Evolutionary conservation across 2,113 vertebrate genomes (phyloP), one percentile per base, ranked within the genome.

Genomic region (Taxidea taxus): DNA sequence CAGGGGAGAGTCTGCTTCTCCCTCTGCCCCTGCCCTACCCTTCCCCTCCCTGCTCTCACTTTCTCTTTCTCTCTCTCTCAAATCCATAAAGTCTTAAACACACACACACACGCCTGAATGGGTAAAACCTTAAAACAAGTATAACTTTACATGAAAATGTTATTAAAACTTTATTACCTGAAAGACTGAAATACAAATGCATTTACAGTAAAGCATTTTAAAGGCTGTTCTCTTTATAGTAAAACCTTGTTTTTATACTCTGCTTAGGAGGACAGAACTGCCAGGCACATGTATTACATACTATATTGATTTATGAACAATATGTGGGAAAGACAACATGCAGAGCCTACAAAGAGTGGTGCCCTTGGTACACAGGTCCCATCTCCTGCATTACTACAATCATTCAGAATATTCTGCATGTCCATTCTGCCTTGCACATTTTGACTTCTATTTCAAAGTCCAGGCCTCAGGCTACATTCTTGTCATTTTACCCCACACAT

Each of bases 161-260:
- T 60, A 75, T 34, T 20, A 88, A 0, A 3, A 47, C 31, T 96
- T 94, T 92, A 96, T 86, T 91, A n/a, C 64, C 25, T 64, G 47
- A 51, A 83, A 86, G 54, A 25, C 18, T n/a, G 39, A 62, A 64
- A 82, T 27, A 51, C 29, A 68, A 70, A 42, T 18, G 47, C 31
- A 37, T 56, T 56, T 70, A 81, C 0, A 34, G n/a, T 37, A n/a
- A 90, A 83, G 51, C 34, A 27, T 56, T 66, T 88, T 47, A 70
- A 72, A 90, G 58, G 34, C 66, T 31, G 12, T 9, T 51, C 72
- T n/a, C 34, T 27, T 83, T 66, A n/a, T 11, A 77, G 23, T 29
- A 86, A 82, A 86, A 77, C 27, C 42, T 1, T 13, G 18, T 34
- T 74, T 74, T 37, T 44, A 78, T 8, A 56, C 31, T 34, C 49